Conservation (phyloP, 2,113 vertebrate species). For the Odobenus rosmarus region DNA sequence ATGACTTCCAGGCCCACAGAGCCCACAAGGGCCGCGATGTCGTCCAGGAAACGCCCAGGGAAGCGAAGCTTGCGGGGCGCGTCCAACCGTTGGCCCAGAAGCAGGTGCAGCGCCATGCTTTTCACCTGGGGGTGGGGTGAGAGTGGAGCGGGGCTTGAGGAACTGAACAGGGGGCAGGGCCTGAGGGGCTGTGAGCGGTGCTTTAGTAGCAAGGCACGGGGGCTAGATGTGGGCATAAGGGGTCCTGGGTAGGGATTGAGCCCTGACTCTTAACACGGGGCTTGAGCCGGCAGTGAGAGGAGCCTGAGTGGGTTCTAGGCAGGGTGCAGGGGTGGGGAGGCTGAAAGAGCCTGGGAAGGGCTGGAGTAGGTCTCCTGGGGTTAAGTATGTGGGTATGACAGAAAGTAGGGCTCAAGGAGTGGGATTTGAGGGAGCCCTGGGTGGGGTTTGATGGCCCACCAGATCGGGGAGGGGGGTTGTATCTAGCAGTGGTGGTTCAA, state of each 20-base stretch:
- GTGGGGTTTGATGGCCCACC: neutral
- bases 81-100: slow-evolving; percentile 88
- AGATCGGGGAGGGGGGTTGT: fast-evolving
- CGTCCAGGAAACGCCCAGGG: slow-evolving; percentile 93
- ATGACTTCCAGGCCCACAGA: slow-evolving; percentile 91
- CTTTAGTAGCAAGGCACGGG: neutral
- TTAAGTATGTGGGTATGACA: neutral
- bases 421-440: too few relatives aligned
- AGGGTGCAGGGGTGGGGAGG: fast-evolving
- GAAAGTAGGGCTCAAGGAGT: neutral
- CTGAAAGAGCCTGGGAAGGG: neutral
- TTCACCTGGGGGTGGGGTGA: slow-evolving; percentile 85
- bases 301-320: neutral
- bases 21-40: slow-evolving; percentile 90
- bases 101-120: slow-evolving; percentile 92
- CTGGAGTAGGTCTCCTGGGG: neutral
- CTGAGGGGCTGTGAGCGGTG: neutral
- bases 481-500: neutral
- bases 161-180: neutral
- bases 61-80: slow-evolving; percentile 90
- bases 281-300: neutral
- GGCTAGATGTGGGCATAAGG: neutral
- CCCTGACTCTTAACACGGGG: neutral
- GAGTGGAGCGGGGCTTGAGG: neutral
- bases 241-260: neutral